phyloP scores from a whole-genome alignment of 2,113 vertebrate genomes.

The Pipa parva region DNA sequence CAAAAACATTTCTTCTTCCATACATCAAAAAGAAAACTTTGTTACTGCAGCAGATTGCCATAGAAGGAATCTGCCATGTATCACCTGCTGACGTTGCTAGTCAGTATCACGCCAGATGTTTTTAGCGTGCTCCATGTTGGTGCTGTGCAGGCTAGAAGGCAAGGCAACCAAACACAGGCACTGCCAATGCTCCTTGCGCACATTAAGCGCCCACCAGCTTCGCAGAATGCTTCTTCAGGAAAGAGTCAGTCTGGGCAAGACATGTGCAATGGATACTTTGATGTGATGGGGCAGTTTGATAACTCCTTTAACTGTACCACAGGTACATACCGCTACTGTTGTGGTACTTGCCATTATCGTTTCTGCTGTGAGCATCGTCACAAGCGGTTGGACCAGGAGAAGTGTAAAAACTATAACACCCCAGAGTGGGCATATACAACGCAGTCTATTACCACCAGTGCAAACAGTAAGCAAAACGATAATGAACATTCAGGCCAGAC shows the following conservation, averaged over 20 bases:
- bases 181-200: conserved; percentile 51
- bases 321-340: conserved; percentile 79
- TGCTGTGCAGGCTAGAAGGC: conserved; percentile 11
- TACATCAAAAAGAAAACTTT: conserved; percentile 25
- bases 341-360: conserved; percentile 86
- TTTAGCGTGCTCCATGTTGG: conserved; percentile 43
- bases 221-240: conserved; percentile 43
- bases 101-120: conserved; percentile 46
- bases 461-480: conserved; percentile 55
- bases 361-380: conserved; percentile 84
- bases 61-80: conserved; percentile 37
- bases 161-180: conserved; percentile 36
- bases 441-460: conserved; percentile 57
- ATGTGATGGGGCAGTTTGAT: conserved; percentile 90
- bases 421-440: conserved; percentile 83
- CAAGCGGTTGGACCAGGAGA: conserved; percentile 76
- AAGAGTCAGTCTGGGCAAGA: conserved; percentile 54
- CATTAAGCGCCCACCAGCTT: conserved; percentile 51
- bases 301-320: conserved; percentile 86
- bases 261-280: conserved; percentile 82
- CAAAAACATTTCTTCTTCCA: conserved; percentile 5
- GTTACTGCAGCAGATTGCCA: conserved; percentile 11
- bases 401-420: conserved; percentile 78
- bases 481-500: conserved; percentile 64
- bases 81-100: conserved; percentile 41